phyloP scores from a whole-genome alignment of 2,888 invertebrate genomes.

The Tenthredo mesomela region DNA sequence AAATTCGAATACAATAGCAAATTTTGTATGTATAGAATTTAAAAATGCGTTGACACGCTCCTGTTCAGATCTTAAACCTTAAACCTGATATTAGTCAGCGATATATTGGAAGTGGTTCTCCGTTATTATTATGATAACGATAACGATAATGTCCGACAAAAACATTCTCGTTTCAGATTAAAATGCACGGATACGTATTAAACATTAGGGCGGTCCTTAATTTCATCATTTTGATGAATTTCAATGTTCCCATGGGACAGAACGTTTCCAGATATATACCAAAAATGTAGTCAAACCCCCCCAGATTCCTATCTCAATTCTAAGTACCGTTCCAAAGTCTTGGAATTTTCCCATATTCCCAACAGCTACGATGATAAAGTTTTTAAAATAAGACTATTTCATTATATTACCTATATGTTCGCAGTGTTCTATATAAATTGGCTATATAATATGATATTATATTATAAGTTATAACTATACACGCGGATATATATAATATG shows the following conservation, averaged over 20 bases:
- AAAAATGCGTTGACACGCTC: background rate
- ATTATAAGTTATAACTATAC: too few species aligned
- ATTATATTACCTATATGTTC: constrained; percentile 1
- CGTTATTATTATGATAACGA: constrained; percentile 7
- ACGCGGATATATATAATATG: too few species aligned
- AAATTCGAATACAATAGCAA: background rate
- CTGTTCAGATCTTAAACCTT: background rate
- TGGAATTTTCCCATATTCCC: too few species aligned
- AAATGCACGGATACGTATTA: background rate
- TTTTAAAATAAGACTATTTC: background rate
- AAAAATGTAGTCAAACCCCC: too few species aligned
- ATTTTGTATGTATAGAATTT: background rate
- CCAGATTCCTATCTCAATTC: too few species aligned
- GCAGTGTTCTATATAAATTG: background rate
- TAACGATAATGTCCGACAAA: background rate
- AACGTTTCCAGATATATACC: too few species aligned
- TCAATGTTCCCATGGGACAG: background rate
- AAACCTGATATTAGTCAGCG: background rate
- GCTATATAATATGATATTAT: background rate
- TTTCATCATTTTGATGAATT: too few species aligned
- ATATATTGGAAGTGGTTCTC: background rate
- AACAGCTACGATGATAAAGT: background rate
- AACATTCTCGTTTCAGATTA: background rate
- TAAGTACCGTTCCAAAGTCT: too few species aligned
- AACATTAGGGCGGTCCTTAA: background rate